phyloP scores from a whole-genome alignment of 1,140 invertebrate genomes.

The Diachasma alloeum region DNA sequence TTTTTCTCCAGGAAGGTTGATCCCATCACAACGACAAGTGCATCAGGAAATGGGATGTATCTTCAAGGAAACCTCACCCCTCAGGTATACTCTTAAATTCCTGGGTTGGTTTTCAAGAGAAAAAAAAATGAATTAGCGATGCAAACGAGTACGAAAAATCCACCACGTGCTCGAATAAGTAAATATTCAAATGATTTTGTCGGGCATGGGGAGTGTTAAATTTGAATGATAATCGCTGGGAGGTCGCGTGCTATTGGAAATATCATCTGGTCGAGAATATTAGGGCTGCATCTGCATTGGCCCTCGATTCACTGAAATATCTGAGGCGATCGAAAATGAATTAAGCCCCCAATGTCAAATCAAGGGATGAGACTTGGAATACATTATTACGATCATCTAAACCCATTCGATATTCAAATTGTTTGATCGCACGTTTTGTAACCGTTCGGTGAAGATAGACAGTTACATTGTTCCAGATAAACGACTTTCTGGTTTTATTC shows the following conservation, averaged over 20 bases:
- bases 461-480: slow-evolving; percentile 24
- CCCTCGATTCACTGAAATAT: background rate
- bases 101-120: background rate
- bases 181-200: slow-evolving; percentile 23
- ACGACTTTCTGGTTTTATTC: slow-evolving; percentile 17
- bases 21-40: slow-evolving; percentile 1
- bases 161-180: slow-evolving; percentile 21
- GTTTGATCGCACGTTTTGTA: slow-evolving; percentile 18
- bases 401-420: slow-evolving; percentile 25
- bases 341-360: slow-evolving; percentile 30
- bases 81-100: slow-evolving; percentile 13
- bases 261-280: background rate
- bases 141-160: slow-evolving; percentile 8
- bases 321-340: slow-evolving; percentile 26
- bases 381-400: slow-evolving; percentile 9
- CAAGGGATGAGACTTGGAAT: slow-evolving; percentile 19
- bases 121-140: slow-evolving; percentile 28
- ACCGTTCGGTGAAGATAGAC: slow-evolving; percentile 23
- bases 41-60: slow-evolving; percentile 5
- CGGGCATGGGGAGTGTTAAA: background rate
- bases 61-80: background rate
- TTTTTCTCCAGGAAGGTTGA: background rate
- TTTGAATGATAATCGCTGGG: slow-evolving; percentile 28
- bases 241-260: slow-evolving; percentile 21
- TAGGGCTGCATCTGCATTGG: background rate